Evolutionary conservation across 2,888 invertebrate genomes (phyloP).

Genomic region (Tinea pellionella): DNA sequence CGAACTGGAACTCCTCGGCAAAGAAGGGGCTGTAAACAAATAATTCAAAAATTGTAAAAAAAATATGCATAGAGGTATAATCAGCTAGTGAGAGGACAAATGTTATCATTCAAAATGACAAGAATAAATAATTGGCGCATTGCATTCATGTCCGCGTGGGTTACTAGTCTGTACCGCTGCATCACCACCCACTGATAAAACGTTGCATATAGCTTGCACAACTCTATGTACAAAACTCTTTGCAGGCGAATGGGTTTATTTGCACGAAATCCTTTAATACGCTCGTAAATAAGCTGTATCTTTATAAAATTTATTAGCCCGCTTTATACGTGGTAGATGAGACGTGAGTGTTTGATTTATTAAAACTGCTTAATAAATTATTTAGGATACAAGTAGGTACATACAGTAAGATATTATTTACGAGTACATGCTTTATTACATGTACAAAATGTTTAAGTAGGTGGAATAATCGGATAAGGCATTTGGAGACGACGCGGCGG

Average conservation of each 20-base stretch:
- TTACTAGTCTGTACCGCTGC: conserved; percentile 23
- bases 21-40: conserved; percentile 83
- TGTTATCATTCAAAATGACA: conserved; percentile 14
- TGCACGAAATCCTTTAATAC: not conserved
- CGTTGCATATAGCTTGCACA: not conserved
- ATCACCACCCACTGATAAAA: conserved; percentile 21
- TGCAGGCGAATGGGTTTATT: not conserved
- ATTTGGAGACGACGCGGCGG: not conserved
- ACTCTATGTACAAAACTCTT: not conserved
- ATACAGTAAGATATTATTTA: not conserved
- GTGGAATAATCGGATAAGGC: conserved; percentile 2
- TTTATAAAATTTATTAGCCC: too few relatives aligned
- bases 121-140: conserved; percentile 30
- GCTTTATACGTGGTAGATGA: not conserved
- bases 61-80: not conserved
- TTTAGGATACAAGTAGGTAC: not conserved
- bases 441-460: not conserved
- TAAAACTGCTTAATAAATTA: not conserved
- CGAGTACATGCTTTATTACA: not conserved
- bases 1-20: conserved; percentile 93
- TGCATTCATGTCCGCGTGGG: conserved; percentile 31
- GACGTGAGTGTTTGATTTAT: not conserved
- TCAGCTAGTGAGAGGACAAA: not conserved
- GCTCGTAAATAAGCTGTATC: too few relatives aligned
- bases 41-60: conserved; percentile 6